These are phyloP conservation scores for Acridotheres tristis DNA, from an alignment of 2,797 vertebrate genomes.

Conservation along the genomic window DNA sequence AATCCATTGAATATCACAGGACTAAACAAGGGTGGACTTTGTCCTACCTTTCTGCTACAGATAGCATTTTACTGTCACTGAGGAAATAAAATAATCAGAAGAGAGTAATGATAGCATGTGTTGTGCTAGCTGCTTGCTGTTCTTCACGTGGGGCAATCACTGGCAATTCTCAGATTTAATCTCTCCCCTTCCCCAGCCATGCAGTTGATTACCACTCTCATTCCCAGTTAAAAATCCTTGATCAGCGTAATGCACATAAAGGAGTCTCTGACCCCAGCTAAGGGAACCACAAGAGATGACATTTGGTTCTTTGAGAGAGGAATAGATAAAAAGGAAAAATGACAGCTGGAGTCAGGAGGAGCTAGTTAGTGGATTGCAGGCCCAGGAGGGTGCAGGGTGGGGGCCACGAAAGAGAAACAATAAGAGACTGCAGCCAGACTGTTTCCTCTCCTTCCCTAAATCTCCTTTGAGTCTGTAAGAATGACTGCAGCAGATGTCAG, in stretches of 20 bases:
- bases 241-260: constrained; percentile 52
- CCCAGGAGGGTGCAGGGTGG: constrained; percentile 62
- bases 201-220: constrained; percentile 51
- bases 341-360: constrained; percentile 69
- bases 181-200: constrained; percentile 46
- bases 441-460: constrained; percentile 31
- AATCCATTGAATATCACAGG: not conserved
- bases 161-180: constrained; percentile 58
- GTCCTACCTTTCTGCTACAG: constrained; percentile 42
- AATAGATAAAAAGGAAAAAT: constrained; percentile 63
- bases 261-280: constrained; percentile 52
- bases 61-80: constrained; percentile 47
- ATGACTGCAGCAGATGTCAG: constrained; percentile 62
- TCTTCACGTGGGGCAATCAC: constrained; percentile 63
- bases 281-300: constrained; percentile 60
- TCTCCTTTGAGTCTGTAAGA: constrained; percentile 53
- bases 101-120: constrained; percentile 52
- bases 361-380: constrained; percentile 65
- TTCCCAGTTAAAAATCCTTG: constrained; percentile 64
- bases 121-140: constrained; percentile 46
- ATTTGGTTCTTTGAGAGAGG: constrained; percentile 58
- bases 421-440: constrained; percentile 41
- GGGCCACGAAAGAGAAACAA: constrained; percentile 45
- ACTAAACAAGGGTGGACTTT: constrained; percentile 26
- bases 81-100: constrained; percentile 63